These are phyloP conservation scores for Aegithalos caudatus DNA, from an alignment of 2,113 vertebrate species.

Conservation along the genomic window DNA sequence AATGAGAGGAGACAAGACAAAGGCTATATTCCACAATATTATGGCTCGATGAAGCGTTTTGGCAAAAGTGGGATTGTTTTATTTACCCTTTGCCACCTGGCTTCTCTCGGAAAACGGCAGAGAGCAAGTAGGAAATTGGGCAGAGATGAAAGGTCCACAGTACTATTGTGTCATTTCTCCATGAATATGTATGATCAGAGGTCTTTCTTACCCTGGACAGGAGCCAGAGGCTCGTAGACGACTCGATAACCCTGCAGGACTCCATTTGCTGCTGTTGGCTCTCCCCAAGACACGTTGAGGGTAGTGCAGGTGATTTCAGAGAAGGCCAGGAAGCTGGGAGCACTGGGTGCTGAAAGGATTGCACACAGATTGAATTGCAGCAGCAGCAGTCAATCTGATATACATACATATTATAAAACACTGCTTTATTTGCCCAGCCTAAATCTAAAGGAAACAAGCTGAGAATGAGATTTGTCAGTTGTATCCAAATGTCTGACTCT, in stretches of 20 bases:
- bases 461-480: not conserved
- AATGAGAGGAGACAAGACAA: not conserved
- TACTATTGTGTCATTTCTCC: not conserved
- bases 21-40: not conserved
- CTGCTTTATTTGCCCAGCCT: not conserved
- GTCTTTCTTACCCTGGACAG: constrained; percentile 83
- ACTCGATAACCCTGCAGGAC: constrained; percentile 91
- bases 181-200: not conserved
- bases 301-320: constrained; percentile 90
- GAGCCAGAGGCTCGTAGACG: constrained; percentile 86
- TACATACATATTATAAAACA: not conserved
- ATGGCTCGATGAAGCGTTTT: not conserved
- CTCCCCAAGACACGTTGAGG: constrained; percentile 91
- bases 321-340: constrained; percentile 87
- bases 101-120: not conserved
- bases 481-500: not conserved
- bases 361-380: not conserved
- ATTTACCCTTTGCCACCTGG: constrained; percentile 50
- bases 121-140: constrained; percentile 25
- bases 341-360: constrained; percentile 80
- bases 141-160: constrained; percentile 1
- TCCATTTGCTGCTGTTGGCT: constrained; percentile 85
- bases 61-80: constrained; percentile 22
- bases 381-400: not conserved
- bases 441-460: not conserved